A percentile compares a stretch with the other conserved stretches of the same genome.
phyloP scores from a whole-genome alignment of 2,113 vertebrate genomes.

The Salvelinus alpinus region DNA sequence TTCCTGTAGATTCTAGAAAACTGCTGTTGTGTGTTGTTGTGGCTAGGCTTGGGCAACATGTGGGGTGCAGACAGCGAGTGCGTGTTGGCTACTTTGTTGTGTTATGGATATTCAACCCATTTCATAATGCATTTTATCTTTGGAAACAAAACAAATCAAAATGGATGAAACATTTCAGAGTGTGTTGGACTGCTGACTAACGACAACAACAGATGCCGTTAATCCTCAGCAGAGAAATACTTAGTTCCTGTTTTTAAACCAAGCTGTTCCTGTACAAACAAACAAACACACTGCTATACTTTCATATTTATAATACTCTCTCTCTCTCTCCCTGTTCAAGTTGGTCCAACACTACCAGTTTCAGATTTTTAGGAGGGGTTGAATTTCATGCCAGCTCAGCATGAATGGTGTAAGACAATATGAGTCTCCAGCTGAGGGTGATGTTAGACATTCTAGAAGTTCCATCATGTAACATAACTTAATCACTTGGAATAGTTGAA shows the following conservation, averaged over 20 bases:
- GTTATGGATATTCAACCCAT: not conserved
- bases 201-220: not conserved
- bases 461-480: not conserved
- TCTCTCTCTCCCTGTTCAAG: not conserved
- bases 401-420: slow-evolving; percentile 63
- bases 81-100: not conserved
- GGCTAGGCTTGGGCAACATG: not conserved
- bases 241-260: not conserved
- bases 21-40: not conserved
- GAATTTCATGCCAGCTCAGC: slow-evolving; percentile 58
- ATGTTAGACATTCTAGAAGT: slow-evolving; percentile 38
- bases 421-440: slow-evolving; percentile 34
- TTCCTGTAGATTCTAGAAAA: not conserved
- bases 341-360: slow-evolving; percentile 29
- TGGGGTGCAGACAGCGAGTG: not conserved
- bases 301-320: no score
- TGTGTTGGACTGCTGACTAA: no score
- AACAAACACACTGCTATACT: not conserved
- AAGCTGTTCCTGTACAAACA: not conserved
- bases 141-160: not conserved
- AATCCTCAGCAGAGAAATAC: not conserved
- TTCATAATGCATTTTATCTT: not conserved
- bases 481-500: not conserved
- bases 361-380: slow-evolving; percentile 41
- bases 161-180: not conserved